These are phyloP conservation scores for Melospiza melodia DNA, from an alignment of 2,113 vertebrate genomes.

Conservation along the genomic window DNA sequence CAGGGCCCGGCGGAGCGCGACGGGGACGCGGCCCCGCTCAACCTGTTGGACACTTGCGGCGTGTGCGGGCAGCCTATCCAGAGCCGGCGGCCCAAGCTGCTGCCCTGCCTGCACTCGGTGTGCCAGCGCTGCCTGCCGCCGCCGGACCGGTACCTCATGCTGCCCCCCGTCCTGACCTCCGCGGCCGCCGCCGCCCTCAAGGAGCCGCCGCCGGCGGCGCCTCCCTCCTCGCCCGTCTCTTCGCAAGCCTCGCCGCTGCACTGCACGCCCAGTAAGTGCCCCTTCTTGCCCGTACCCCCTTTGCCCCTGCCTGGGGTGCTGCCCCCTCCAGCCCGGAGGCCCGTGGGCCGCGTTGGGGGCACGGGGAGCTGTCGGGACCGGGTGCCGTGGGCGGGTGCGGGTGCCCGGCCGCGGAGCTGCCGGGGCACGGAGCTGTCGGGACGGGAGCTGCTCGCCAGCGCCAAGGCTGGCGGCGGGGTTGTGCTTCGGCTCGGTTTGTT, in stretches of 20 bases:
- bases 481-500: not conserved
- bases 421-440: not conserved
- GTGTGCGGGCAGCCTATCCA: slow-evolving; percentile 91
- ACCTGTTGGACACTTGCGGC: slow-evolving; percentile 95
- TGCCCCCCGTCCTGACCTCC: slow-evolving; percentile 66
- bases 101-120: slow-evolving; percentile 92
- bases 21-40: slow-evolving; percentile 78
- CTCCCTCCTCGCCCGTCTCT: slow-evolving; percentile 37
- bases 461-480: not conserved
- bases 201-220: not conserved
- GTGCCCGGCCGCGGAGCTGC: not conserved
- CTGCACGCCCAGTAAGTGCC: slow-evolving; percentile 73
- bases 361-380: not conserved
- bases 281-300: not conserved
- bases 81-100: slow-evolving; percentile 91
- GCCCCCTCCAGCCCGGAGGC: not conserved
- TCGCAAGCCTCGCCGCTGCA: slow-evolving; percentile 61
- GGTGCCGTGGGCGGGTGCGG: not conserved
- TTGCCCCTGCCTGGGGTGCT: no score
- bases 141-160: slow-evolving; percentile 82
- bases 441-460: not conserved
- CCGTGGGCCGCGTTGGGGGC: not conserved
- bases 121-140: slow-evolving; percentile 91
- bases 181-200: not conserved
- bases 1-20: slow-evolving; percentile 80